These are phyloP conservation scores for Drosophila willistoni DNA, from an alignment of 1,140 invertebrate genomes.

Conservation along the genomic window DNA sequence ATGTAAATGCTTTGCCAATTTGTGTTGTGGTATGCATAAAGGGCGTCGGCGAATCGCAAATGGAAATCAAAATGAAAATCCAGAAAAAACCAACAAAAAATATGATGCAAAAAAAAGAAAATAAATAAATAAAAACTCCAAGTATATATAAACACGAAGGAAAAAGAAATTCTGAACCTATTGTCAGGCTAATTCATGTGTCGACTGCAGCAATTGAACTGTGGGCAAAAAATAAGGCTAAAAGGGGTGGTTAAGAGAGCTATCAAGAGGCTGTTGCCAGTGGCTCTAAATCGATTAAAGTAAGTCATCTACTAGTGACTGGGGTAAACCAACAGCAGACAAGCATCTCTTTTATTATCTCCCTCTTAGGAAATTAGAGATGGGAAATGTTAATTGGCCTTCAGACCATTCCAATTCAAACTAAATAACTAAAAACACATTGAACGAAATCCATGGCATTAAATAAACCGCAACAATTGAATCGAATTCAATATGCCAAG, in stretches of 20 bases:
- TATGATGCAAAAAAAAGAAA: slow-evolving; percentile 12
- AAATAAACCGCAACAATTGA: slow-evolving; percentile 61
- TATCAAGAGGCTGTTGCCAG: slow-evolving; percentile 28
- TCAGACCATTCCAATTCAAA: neutral
- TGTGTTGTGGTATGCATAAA: slow-evolving; percentile 36
- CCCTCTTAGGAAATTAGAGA: slow-evolving; percentile 20
- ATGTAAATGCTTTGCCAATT: slow-evolving; percentile 66
- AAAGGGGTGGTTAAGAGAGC: too few relatives aligned
- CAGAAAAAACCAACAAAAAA: slow-evolving; percentile 28
- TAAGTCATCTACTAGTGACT: slow-evolving; percentile 58
- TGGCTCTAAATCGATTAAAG: slow-evolving; percentile 69
- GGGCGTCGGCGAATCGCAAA: slow-evolving; percentile 38
- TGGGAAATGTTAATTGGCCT: slow-evolving; percentile 28
- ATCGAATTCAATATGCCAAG: slow-evolving; percentile 35
- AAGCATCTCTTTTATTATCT: neutral
- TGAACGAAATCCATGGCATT: slow-evolving; percentile 54
- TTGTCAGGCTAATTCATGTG: slow-evolving; percentile 80
- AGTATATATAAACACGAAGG: slow-evolving; percentile 9
- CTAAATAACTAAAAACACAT: neutral
- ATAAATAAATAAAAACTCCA: slow-evolving; percentile 6
- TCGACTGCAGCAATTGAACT: slow-evolving; percentile 66
- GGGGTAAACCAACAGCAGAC: slow-evolving; percentile 17
- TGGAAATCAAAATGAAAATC: slow-evolving; percentile 76
- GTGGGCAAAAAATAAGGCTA: neutral
- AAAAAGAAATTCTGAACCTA: slow-evolving; percentile 43